Conservation (phyloP, 2,797 vertebrate species). For the Parauchenoglanis punctatus region DNA sequence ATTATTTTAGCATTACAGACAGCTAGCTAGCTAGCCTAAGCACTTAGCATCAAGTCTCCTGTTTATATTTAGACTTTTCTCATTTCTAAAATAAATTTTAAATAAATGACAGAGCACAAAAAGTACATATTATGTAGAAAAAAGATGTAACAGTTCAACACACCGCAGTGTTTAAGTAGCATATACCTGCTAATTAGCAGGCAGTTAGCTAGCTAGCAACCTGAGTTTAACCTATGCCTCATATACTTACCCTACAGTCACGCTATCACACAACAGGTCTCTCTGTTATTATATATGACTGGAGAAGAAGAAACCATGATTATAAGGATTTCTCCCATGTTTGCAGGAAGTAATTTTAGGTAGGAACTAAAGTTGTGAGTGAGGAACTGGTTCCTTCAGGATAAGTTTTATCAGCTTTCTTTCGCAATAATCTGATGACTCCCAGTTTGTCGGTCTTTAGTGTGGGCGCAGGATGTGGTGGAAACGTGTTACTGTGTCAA, state of each 20-base stretch:
- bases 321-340: too few species aligned
- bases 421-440: too few species aligned
- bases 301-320: too few species aligned
- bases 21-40: neutral
- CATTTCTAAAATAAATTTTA: neutral
- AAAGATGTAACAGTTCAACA: neutral
- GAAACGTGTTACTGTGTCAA: neutral
- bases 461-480: too few species aligned
- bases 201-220: neutral
- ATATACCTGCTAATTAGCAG: neutral
- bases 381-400: neutral
- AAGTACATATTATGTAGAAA: neutral
- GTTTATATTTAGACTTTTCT: neutral
- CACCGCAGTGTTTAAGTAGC: neutral
- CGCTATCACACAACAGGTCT: too few species aligned
- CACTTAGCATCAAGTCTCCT: neutral
- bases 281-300: too few species aligned
- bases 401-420: neutral
- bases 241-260: too few species aligned
- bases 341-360: neutral
- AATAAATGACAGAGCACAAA: too few species aligned
- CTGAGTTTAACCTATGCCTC: too few species aligned
- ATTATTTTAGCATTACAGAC: neutral
- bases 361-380: neutral
- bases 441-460: too few species aligned